Base-by-base conservation (phyloP, 2,113 vertebrate species). In the Oryzias woworae region DNA sequence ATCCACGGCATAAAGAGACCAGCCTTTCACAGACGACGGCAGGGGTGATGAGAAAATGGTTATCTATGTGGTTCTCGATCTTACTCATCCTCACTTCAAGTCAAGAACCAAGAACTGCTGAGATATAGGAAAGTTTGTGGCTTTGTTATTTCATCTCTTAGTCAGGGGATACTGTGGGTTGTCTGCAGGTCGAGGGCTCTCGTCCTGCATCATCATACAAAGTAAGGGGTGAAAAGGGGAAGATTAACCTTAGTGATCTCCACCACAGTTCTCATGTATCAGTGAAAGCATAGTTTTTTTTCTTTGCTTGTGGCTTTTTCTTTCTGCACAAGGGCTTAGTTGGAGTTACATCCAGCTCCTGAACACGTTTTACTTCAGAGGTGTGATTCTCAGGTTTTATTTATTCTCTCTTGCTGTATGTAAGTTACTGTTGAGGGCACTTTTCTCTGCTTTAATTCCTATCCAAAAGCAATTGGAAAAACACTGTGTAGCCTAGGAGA, bases 21-120 rank as follows among this genome's bases (percentile, higher is more conserved):
- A 43, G 69, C 73, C 67, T 76, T 69, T 75, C 66, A 63, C 77
- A 85, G 46, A 65, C 50, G 10, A 54, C 75, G 59, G 83, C 62
- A 49, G 43, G 59, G 36, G 69, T 82, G 77, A 87, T 76, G 84
- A 83, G 77, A 85, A 83, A 82, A 83, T 63, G 72, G 69, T 73
- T 70, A 53, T 59, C 54, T 65, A 74, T 85, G 77, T 26, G 70
- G 80, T 81, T 88, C 83, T 70, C 68, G 41, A 42, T 84, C 64
- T 90, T 80, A 89, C 80, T 90, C 87, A 85, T 78, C 64, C 49
- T 57, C 62, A 66, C 73, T 84, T 80, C 69, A 73, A 66, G 71
- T 75, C 65, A 66, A 67, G 72, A 71, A 64, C 66, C 61, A 61
- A 66, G 67, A 71, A 83, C 24, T 77, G 81, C 66, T 83, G 77